These are phyloP conservation scores for Apeira syringaria DNA, from an alignment of 2,888 invertebrate genomes.

Conservation along the genomic window DNA sequence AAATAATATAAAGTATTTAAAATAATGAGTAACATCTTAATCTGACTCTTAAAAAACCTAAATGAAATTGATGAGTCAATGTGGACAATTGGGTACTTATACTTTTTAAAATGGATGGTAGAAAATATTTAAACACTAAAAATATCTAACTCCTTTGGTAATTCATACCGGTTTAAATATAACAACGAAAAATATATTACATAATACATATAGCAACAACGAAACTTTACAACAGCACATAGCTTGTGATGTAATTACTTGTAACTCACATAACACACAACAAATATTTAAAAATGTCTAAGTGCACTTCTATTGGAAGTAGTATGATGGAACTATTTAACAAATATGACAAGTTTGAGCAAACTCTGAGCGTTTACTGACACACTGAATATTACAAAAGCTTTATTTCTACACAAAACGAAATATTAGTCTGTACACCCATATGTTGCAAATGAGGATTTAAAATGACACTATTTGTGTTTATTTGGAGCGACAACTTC, in stretches of 20 bases:
- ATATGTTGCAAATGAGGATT: too few relatives aligned
- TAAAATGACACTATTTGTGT: too few relatives aligned
- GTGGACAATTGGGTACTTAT: conserved; percentile 35
- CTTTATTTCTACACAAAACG: too few relatives aligned
- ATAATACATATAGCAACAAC: conserved; percentile 59
- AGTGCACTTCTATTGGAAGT: not conserved
- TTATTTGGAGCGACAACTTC: too few relatives aligned
- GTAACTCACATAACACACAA: not conserved
- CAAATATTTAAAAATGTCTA: too few relatives aligned
- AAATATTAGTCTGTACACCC: too few relatives aligned
- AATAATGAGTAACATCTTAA: conserved; percentile 31
- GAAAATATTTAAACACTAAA: conserved; percentile 70
- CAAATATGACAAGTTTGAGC: conserved; percentile 6
- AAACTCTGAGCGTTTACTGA: conserved; percentile 8
- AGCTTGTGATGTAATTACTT: conserved; percentile 13
- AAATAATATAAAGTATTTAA: conserved; percentile 29
- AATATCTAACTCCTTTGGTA: conserved; percentile 80
- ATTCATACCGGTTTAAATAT: conserved; percentile 74
- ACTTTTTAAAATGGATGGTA: conserved; percentile 44
- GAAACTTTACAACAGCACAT: conserved; percentile 36
- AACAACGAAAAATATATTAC: conserved; percentile 63
- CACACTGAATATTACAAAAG: too few relatives aligned
- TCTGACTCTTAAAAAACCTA: conserved; percentile 24
- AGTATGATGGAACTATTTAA: too few relatives aligned
- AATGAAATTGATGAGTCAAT: conserved; percentile 27